A percentile compares a stretch with the other conserved stretches of the same genome.
These are phyloP conservation scores for Leptocoma aspasia DNA, from an alignment of 2,113 vertebrate species.

Conservation along the genomic window DNA sequence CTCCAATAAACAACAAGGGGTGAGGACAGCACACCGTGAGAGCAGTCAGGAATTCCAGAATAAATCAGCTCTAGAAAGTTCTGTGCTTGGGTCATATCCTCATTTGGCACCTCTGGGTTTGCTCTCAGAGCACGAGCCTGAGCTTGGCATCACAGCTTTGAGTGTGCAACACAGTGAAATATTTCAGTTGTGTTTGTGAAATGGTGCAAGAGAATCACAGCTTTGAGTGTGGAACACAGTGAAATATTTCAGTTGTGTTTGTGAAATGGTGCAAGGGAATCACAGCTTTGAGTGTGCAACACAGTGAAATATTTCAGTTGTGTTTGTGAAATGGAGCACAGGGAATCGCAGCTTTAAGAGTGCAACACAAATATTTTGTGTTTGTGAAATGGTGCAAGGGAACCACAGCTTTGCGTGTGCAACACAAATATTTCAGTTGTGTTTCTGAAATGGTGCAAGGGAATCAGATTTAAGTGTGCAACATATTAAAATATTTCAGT, in stretches of 20 bases:
- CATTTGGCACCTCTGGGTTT: not conserved
- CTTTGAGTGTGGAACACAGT: not conserved
- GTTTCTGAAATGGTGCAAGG: too few species aligned
- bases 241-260: not conserved
- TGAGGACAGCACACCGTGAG: slow-evolving; percentile 65
- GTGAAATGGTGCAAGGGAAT: too few species aligned
- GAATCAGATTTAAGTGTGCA: not conserved
- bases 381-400: not conserved
- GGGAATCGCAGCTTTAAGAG: not conserved
- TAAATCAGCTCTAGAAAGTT: not conserved
- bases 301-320: not conserved
- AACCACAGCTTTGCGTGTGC: not conserved
- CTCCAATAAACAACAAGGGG: slow-evolving; percentile 89
- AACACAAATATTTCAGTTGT: not conserved
- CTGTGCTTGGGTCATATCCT: not conserved
- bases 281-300: not conserved
- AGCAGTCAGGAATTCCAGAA: too few species aligned
- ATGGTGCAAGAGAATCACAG: not conserved
- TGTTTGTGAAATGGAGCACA: not conserved
- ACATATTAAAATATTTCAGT: not conserved
- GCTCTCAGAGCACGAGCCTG: not conserved
- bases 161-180: not conserved
- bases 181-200: not conserved
- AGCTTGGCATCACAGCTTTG: not conserved
- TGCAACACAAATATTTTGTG: not conserved